Percentiles rank a stretch among this genome's conserved stretches.
Conservation (phyloP, 1,140 invertebrate genomes). For the Babylonia areolata region DNA sequence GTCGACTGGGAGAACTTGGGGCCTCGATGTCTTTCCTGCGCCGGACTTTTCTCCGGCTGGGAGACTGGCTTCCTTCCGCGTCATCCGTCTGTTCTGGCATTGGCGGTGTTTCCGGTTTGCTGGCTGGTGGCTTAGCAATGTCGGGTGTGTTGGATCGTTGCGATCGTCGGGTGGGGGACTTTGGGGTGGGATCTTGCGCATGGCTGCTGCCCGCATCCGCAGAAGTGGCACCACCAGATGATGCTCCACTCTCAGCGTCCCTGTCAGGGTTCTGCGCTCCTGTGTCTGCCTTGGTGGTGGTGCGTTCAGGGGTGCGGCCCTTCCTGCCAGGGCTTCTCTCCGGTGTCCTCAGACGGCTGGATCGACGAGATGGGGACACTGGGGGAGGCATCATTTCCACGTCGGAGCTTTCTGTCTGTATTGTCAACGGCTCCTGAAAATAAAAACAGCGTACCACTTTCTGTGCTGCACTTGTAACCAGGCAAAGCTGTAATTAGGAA, state of each 20-base stretch:
- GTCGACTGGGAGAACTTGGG: constrained; percentile 1
- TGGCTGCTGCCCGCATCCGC: neutral
- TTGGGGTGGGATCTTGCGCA: neutral
- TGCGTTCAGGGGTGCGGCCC: neutral
- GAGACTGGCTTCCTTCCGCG: neutral
- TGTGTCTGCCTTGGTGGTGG: neutral
- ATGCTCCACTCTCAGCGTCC: neutral
- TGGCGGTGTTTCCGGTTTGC: neutral
- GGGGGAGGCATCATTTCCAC: constrained; percentile 10
- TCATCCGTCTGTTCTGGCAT: neutral
- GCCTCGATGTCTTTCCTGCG: neutral
- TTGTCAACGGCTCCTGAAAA: neutral
- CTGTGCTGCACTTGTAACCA: too few relatives aligned
- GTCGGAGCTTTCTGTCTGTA: neutral
- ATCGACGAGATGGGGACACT: neutral
- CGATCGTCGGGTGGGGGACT: neutral
- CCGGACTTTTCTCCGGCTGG: neutral
- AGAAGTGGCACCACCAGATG: neutral
- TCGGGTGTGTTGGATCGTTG: neutral
- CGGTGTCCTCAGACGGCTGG: neutral
- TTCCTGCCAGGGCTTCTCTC: constrained; percentile 2
- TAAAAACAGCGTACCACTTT: too few relatives aligned
- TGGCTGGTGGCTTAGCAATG: neutral
- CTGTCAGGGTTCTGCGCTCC: neutral
- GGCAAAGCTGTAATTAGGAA: too few relatives aligned